These are phyloP conservation scores for Phymorhynchus buccinoides DNA, from an alignment of 1,140 invertebrate species.

Conservation along the genomic window DNA sequence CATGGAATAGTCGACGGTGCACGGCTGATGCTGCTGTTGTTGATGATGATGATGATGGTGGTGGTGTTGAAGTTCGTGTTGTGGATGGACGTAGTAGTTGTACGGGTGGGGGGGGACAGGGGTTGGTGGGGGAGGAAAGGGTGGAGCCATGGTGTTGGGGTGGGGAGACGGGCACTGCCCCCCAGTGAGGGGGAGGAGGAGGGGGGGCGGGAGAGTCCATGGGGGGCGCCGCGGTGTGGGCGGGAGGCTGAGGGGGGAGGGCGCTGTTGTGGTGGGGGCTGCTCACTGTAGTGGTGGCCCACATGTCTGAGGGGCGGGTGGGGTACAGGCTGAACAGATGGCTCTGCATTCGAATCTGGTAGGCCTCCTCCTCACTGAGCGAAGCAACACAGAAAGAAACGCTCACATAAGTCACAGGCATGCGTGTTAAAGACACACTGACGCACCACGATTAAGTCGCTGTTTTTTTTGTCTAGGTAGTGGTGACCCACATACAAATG, in stretches of 20 bases:
- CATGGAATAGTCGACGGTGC: conserved; percentile 35
- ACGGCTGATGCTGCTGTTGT: neutral
- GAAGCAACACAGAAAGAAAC: conserved; percentile 40
- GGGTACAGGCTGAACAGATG: conserved; percentile 66
- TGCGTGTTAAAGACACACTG: too few species aligned
- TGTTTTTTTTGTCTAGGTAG: too few species aligned
- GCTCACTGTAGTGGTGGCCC: conserved; percentile 32
- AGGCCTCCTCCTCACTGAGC: conserved; percentile 68
- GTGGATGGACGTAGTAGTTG: conserved; percentile 47
- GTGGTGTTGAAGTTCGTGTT: conserved; percentile 48
- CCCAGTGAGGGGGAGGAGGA: neutral
- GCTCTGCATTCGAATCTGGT: conserved; percentile 65
- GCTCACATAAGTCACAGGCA: neutral
- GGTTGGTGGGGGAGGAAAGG: neutral
- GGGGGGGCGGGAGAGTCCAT: neutral
- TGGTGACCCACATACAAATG: too few species aligned
- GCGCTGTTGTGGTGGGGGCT: conserved; percentile 13
- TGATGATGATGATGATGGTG: conserved; percentile 50
- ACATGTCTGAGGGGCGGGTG: conserved; percentile 58
- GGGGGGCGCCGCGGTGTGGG: conserved; percentile 28
- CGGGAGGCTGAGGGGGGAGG: neutral
- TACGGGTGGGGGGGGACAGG: conserved; percentile 20
- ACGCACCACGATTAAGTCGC: too few species aligned
- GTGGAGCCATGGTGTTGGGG: conserved; percentile 15
- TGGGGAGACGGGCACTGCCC: conserved; percentile 20